Evolutionary conservation across 2,797 vertebrate species (phyloP).

Genomic region (Xenopus petersii): DNA sequence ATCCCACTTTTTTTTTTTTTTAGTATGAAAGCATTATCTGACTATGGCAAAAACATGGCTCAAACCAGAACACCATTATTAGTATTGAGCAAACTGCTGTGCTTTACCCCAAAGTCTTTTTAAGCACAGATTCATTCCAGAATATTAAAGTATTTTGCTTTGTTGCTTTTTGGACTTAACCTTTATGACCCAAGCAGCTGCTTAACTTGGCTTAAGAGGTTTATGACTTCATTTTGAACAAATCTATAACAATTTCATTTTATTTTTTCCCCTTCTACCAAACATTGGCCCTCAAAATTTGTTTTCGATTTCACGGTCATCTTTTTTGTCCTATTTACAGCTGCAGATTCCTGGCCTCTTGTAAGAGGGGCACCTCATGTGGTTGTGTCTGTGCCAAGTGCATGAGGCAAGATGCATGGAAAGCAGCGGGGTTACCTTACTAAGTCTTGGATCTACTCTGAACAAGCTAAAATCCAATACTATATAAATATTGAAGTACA

Average conservation of each 20-base stretch:
- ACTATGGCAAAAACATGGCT: too few relatives aligned
- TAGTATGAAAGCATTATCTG: too few relatives aligned
- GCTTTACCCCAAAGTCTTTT: constrained; percentile 15
- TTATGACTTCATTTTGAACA: constrained; percentile 76
- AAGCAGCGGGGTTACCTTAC: constrained; percentile 52
- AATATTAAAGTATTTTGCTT: constrained; percentile 51
- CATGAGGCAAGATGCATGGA: constrained; percentile 14
- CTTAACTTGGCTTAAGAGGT: constrained; percentile 64
- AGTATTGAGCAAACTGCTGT: constrained; percentile 8
- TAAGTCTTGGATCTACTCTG: constrained; percentile 53
- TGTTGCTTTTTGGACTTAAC: constrained; percentile 57
- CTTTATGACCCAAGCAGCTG: constrained; percentile 68
- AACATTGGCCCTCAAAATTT: constrained; percentile 65
- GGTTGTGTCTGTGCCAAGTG: constrained; percentile 43
- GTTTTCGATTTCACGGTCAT: constrained; percentile 72
- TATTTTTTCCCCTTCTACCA: constrained; percentile 68
- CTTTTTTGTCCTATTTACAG: constrained; percentile 58
- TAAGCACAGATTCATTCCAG: constrained; percentile 51
- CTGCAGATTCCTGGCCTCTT: constrained; percentile 60
- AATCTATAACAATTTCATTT: constrained; percentile 70
- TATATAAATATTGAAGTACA: constrained; percentile 70
- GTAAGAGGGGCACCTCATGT: constrained; percentile 52
- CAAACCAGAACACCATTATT: background rate
- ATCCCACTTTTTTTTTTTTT: too few relatives aligned
- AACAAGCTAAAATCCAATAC: constrained; percentile 64